Conservation (phyloP, 2,888 invertebrate genomes). For the Heliconius sara region DNA sequence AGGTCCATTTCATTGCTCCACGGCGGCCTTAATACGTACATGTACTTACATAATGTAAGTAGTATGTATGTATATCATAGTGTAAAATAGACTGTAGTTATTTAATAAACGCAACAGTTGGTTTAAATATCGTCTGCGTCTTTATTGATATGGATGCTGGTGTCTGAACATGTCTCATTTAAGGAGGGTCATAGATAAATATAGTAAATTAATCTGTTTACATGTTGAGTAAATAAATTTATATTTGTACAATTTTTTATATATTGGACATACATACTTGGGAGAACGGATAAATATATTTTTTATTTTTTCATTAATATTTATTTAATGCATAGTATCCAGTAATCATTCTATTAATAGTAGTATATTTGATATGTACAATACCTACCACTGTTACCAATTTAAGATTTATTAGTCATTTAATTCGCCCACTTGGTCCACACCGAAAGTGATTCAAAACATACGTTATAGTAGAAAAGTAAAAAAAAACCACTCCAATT, state of each 20-base stretch:
- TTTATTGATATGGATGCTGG: constrained; percentile 29
- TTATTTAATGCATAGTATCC: too few relatives aligned
- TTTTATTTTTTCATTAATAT: too few relatives aligned
- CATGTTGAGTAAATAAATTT: background rate
- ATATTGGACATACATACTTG: background rate
- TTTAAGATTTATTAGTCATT: too few relatives aligned
- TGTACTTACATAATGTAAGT: background rate
- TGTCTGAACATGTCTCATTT: constrained; percentile 16
- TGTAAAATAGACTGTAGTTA: constrained; percentile 16
- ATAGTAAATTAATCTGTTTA: background rate
- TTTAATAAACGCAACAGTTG: constrained; percentile 37
- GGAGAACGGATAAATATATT: too few relatives aligned
- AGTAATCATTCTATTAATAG: too few relatives aligned
- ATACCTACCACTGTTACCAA: too few relatives aligned
- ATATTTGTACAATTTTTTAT: background rate
- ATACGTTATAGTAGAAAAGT: background rate
- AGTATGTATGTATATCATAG: too few relatives aligned
- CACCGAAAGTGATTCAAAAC: too few relatives aligned
- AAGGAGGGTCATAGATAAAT: background rate
- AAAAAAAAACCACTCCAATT: background rate
- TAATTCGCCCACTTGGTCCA: too few relatives aligned
- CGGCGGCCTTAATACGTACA: background rate
- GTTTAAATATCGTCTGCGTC: constrained; percentile 34
- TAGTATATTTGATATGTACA: too few relatives aligned
- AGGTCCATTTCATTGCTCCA: too few relatives aligned